Evolutionary conservation across 2,888 invertebrate genomes (phyloP).

Genomic region (Troilus luridus): DNA sequence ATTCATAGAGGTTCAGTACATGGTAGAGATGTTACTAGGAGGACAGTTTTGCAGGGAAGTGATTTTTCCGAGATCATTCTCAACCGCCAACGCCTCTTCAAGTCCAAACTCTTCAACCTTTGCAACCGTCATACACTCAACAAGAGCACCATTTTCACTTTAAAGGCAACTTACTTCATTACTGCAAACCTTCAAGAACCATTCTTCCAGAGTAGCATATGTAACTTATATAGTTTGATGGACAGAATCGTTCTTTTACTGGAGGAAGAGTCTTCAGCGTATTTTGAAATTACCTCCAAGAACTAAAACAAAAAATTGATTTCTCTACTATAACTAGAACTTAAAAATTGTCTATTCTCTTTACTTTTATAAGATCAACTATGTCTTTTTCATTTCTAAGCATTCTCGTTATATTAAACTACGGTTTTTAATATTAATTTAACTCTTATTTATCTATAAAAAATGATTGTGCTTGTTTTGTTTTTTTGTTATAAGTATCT

Average conservation of each 20-base stretch:
- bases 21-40: too few relatives aligned
- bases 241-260: neutral
- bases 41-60: too few relatives aligned
- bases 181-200: neutral
- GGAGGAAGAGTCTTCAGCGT: neutral
- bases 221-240: neutral
- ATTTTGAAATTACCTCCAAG: neutral
- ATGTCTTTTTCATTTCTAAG: too few relatives aligned
- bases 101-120: conserved; percentile 8
- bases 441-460: too few relatives aligned
- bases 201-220: neutral
- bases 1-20: too few relatives aligned
- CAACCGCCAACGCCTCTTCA: neutral
- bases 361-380: too few relatives aligned
- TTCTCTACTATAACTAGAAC: neutral
- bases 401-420: too few relatives aligned
- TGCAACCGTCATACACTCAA: neutral
- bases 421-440: too few relatives aligned
- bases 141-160: neutral
- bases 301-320: neutral
- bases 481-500: too few relatives aligned
- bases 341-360: too few relatives aligned
- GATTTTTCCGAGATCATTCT: too few relatives aligned
- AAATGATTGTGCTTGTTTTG: too few relatives aligned
- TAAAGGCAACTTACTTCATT: neutral